phyloP scores from a whole-genome alignment of 2,888 invertebrate genomes.

The Leptinotarsa rubiginosa region DNA sequence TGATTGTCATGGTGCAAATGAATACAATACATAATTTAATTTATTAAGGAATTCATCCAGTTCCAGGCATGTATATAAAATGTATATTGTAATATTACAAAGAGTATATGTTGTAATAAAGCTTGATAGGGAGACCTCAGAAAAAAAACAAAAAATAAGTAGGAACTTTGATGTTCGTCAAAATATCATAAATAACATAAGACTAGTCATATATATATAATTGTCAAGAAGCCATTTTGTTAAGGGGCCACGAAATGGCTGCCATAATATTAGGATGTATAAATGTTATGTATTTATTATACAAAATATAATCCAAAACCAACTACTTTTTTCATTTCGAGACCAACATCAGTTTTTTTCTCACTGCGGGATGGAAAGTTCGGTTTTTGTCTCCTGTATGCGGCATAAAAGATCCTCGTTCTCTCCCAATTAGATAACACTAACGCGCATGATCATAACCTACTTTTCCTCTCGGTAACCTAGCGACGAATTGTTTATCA shows the following conservation, averaged over 20 bases:
- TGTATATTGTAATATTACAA: constrained; percentile 50
- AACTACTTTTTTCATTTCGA: constrained; percentile 25
- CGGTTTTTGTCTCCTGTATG: no score
- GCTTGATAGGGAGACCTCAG: constrained; percentile 45
- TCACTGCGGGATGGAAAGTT: neutral
- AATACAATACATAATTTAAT: constrained; percentile 31
- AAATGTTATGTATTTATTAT: constrained; percentile 67
- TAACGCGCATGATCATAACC: no score
- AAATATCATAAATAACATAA: constrained; percentile 58
- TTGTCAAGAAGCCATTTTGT: constrained; percentile 57
- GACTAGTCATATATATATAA: constrained; percentile 59
- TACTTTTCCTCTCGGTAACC: no score
- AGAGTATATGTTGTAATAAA: constrained; percentile 52
- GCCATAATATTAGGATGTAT: constrained; percentile 58
- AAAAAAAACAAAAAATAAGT: constrained; percentile 45
- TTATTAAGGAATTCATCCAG: constrained; percentile 21
- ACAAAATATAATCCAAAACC: constrained; percentile 60
- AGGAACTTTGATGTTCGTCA: constrained; percentile 46
- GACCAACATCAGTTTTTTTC: neutral
- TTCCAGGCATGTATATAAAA: constrained; percentile 52
- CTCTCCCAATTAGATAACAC: no score
- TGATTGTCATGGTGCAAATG: neutral
- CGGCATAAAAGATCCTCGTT: no score
- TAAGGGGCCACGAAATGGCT: constrained; percentile 55
- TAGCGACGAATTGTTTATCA: no score